These are phyloP conservation scores for Melieria omissa DNA, from an alignment of 2,888 invertebrate genomes.

Conservation along the genomic window DNA sequence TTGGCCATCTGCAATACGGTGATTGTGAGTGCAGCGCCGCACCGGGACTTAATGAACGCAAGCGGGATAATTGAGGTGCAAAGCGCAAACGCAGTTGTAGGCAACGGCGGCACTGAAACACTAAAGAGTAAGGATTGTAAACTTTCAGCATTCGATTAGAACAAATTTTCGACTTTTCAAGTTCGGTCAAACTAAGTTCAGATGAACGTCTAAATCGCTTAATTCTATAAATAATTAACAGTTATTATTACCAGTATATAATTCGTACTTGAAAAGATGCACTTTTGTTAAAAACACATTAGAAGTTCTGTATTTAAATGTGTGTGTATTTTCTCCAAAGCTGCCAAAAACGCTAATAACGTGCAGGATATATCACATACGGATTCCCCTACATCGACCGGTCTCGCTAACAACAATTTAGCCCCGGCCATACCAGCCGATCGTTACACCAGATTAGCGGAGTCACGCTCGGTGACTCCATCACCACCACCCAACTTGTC, in stretches of 20 bases:
- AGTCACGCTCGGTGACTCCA: constrained; percentile 81
- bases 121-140: constrained; percentile 55
- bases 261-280: too few species aligned
- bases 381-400: constrained; percentile 38
- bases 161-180: too few species aligned
- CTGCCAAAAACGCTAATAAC: constrained; percentile 7
- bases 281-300: too few species aligned
- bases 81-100: constrained; percentile 43
- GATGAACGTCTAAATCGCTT: not conserved
- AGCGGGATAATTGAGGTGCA: constrained; percentile 73
- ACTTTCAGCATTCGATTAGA: too few species aligned
- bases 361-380: constrained; percentile 30
- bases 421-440: constrained; percentile 60
- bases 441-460: constrained; percentile 77
- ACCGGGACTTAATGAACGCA: constrained; percentile 76
- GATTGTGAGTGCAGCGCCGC: constrained; percentile 88
- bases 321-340: not conserved
- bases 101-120: constrained; percentile 45
- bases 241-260: too few species aligned
- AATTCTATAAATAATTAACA: not conserved
- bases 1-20: constrained; percentile 97
- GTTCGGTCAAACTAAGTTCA: not conserved
- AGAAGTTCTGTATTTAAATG: too few species aligned
- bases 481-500: constrained; percentile 74
- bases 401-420: constrained; percentile 40